phyloP scores from a whole-genome alignment of 2,888 invertebrate genomes.

The Sisyra nigra region DNA sequence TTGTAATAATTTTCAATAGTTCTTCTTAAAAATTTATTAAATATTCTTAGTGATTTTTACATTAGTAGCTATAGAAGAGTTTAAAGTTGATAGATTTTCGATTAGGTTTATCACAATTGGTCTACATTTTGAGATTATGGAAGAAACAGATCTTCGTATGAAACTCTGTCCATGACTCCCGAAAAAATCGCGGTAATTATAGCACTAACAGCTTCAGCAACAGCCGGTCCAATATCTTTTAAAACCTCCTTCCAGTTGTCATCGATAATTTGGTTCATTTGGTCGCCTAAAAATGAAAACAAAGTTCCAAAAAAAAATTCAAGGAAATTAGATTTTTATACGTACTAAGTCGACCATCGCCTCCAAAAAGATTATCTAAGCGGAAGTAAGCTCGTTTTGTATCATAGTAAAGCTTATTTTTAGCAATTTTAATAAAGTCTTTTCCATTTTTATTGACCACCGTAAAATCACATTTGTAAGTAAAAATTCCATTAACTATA shows the following conservation, averaged over 20 bases:
- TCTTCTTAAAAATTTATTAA: too few species aligned
- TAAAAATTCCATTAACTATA: slow-evolving; percentile 10
- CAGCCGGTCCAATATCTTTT: slow-evolving; percentile 22
- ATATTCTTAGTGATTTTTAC: too few species aligned
- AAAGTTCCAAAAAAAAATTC: background rate
- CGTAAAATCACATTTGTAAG: slow-evolving; percentile 9
- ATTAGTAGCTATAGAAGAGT: too few species aligned
- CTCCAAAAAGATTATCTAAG: slow-evolving; percentile 18
- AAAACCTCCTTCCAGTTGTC: slow-evolving; percentile 26
- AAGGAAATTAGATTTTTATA: too few species aligned
- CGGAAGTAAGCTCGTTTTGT: slow-evolving; percentile 10
- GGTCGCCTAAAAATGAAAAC: slow-evolving; percentile 18
- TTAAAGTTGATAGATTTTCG: too few species aligned
- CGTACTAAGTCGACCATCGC: slow-evolving; percentile 19
- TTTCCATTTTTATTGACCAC: slow-evolving; percentile 10
- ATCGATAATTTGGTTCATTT: slow-evolving; percentile 26
- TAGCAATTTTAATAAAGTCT: slow-evolving; percentile 10
- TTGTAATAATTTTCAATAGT: too few species aligned
- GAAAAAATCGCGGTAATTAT: slow-evolving; percentile 14
- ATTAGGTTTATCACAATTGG: too few species aligned
- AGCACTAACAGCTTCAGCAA: slow-evolving; percentile 19
- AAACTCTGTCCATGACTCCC: slow-evolving; percentile 18
- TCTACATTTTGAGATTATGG: slow-evolving; percentile 6
- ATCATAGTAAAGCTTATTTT: slow-evolving; percentile 9
- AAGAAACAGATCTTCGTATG: slow-evolving; percentile 18